Evolutionary conservation across 1,140 invertebrate species (phyloP).

Genomic region (Drosophila littoralis): DNA sequence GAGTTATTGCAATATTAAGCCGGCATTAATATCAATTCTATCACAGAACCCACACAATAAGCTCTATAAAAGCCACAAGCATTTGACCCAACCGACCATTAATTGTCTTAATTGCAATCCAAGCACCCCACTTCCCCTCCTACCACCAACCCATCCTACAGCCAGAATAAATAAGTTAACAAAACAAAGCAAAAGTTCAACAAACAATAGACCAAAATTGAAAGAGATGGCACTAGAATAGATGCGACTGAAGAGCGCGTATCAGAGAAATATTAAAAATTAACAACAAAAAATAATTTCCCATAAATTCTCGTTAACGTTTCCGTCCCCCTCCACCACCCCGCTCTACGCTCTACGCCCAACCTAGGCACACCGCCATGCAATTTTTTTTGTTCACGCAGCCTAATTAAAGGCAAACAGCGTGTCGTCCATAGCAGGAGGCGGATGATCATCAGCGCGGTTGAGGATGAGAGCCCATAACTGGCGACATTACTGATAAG

Average conservation of each 20-base stretch:
- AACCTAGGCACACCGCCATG: constrained; percentile 30
- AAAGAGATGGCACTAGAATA: constrained; percentile 1
- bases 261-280: constrained; percentile 78
- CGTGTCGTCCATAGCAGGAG: constrained; percentile 36
- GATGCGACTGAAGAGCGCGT: constrained; percentile 6
- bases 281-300: constrained; percentile 82
- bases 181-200: constrained; percentile 59
- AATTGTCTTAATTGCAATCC: constrained; percentile 77
- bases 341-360: constrained; percentile 1
- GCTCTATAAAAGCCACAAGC: constrained; percentile 24
- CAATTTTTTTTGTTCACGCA: constrained; percentile 65
- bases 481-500: constrained; percentile 41
- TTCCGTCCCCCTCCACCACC: not conserved
- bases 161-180: constrained; percentile 58
- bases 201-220: constrained; percentile 53
- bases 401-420: constrained; percentile 81
- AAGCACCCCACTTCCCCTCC: constrained; percentile 7
- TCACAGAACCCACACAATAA: constrained; percentile 41
- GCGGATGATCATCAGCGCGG: constrained; percentile 33
- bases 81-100: constrained; percentile 58
- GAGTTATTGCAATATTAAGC: constrained; percentile 71
- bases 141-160: not conserved
- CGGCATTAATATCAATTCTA: constrained; percentile 74
- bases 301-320: constrained; percentile 82
- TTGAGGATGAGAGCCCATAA: constrained; percentile 29